phyloP scores from a whole-genome alignment of 2,113 vertebrate genomes.

The Salvator merianae region DNA sequence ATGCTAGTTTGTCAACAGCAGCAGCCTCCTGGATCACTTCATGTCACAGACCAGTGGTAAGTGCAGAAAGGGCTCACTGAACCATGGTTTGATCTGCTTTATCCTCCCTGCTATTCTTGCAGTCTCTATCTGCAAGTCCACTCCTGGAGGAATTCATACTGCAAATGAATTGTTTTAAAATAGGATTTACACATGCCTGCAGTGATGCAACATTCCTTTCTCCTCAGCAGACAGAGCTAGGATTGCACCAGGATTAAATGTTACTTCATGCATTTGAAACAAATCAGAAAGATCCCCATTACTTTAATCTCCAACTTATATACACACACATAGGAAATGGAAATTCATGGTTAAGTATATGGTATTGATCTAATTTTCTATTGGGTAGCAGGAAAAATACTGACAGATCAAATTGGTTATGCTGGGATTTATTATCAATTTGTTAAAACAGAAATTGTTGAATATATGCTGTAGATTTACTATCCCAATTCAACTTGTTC shows the following conservation, averaged over 20 bases:
- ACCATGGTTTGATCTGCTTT: too few relatives aligned
- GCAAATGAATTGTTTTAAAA: constrained; percentile 77
- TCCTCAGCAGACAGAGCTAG: too few relatives aligned
- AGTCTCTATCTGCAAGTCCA: too few relatives aligned
- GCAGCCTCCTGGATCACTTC: too few relatives aligned
- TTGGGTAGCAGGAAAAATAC: constrained; percentile 52
- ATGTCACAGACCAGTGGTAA: too few relatives aligned
- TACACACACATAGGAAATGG: constrained; percentile 18
- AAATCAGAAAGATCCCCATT: constrained; percentile 65
- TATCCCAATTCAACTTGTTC: constrained; percentile 64
- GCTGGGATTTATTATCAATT: constrained; percentile 71
- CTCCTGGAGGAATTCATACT: constrained; percentile 70
- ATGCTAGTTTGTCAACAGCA: too few relatives aligned
- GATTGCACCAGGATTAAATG: too few relatives aligned
- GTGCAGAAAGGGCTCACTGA: too few relatives aligned
- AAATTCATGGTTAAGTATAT: constrained; percentile 39
- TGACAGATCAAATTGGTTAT: constrained; percentile 58
- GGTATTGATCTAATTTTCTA: constrained; percentile 65
- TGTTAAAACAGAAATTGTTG: constrained; percentile 67
- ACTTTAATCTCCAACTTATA: constrained; percentile 40
- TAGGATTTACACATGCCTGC: constrained; percentile 60
- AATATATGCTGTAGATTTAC: constrained; percentile 60
- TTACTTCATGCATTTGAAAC: too few relatives aligned
- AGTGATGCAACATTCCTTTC: too few relatives aligned
- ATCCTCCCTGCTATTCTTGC: too few relatives aligned